phyloP scores from a whole-genome alignment of 2,113 vertebrate species.

The Charadrius vociferus region DNA sequence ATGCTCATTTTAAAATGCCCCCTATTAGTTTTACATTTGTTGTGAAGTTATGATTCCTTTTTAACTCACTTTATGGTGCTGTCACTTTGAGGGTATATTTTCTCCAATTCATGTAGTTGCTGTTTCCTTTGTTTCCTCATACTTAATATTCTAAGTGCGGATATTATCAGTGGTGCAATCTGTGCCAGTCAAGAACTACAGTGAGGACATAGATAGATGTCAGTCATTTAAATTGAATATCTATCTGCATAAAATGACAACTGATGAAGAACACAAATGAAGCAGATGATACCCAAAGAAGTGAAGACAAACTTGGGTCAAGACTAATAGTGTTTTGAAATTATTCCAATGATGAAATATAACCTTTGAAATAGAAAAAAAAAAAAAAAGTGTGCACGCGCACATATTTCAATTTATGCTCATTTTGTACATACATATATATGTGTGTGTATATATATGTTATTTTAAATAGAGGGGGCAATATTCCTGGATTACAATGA shows the following conservation, averaged over 20 bases:
- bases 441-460: background rate
- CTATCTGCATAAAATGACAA: slow-evolving; percentile 49
- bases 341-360: slow-evolving; percentile 19
- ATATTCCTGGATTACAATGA: background rate
- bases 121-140: background rate
- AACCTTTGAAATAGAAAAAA: slow-evolving; percentile 13
- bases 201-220: slow-evolving; percentile 31
- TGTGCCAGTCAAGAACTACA: background rate
- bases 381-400: background rate
- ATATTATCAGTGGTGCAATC: background rate
- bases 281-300: slow-evolving; percentile 34
- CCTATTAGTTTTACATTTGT: background rate
- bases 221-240: slow-evolving; percentile 51
- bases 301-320: slow-evolving; percentile 14
- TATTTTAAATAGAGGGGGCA: background rate
- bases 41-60: background rate
- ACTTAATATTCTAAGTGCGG: slow-evolving; percentile 17
- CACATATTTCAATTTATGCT: background rate
- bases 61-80: background rate
- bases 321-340: background rate
- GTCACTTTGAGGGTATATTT: background rate
- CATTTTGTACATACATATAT: background rate
- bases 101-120: background rate
- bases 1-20: background rate
- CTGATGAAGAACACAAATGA: slow-evolving; percentile 21